phyloP scores from a whole-genome alignment of 2,888 invertebrate species.

The Digitonthophagus gazella region DNA sequence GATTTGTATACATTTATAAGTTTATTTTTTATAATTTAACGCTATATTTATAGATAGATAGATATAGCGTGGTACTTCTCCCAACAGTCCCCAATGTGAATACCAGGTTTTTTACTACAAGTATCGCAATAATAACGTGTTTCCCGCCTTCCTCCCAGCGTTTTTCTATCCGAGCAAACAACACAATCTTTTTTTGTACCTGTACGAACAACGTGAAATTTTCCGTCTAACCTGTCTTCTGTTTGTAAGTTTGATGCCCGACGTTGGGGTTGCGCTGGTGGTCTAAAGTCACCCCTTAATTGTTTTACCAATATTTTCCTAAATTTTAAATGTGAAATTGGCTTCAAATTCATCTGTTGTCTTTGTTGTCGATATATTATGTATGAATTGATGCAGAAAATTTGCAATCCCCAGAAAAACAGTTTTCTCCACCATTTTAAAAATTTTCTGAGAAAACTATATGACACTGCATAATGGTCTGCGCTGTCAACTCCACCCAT shows the following conservation, averaged over 20 bases:
- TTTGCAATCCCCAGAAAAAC: conserved; percentile 37
- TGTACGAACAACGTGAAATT: conserved; percentile 27
- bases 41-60: no score
- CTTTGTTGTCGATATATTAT: conserved; percentile 25
- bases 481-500: no score
- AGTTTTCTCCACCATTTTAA: conserved; percentile 38
- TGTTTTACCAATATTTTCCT: conserved; percentile 29
- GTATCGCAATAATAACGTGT: conserved; percentile 31
- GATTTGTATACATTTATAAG: no score
- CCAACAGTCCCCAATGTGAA: no score
- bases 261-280: conserved; percentile 17
- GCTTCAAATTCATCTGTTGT: conserved; percentile 27
- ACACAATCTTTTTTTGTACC: conserved; percentile 30
- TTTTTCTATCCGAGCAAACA: no score
- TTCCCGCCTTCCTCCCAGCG: no score
- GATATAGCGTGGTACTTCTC: no score
- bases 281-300: no score
- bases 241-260: conserved; percentile 21
- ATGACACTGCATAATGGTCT: conserved; percentile 34
- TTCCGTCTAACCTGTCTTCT: conserved; percentile 30
- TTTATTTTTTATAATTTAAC: no score
- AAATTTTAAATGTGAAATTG: conserved; percentile 31
- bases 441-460: conserved; percentile 35
- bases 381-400: conserved; percentile 13
- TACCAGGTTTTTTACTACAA: conserved; percentile 30